Base-by-base conservation (phyloP, 23 tunicate species). In the Halocynthia roretzi region DNA sequence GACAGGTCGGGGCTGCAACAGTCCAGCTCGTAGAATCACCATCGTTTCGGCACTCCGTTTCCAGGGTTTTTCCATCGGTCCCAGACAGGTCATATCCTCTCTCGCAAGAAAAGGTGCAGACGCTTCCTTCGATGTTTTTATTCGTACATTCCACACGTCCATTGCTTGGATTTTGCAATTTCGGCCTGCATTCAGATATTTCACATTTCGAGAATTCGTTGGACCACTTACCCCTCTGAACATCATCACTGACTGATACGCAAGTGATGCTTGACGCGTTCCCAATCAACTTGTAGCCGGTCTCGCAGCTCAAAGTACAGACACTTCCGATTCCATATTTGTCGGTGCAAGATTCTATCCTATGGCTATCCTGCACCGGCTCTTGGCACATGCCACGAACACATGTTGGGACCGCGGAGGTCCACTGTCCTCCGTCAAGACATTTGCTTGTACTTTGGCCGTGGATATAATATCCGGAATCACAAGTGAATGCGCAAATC, bases 71-170 rank as follows among this genome's bases (percentile, higher is more conserved):
- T 7, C 50, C 20, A 8, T 51, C 80, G 21, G 54, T 52, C 22
- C 75, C 81, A 67, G 58, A 68, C 61, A 83, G 12, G 10, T 67
- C 52, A 68, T 75, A 83, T 54, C 87, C 87, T 40, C 10, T 70
- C 6, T 76, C 7, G 7, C 87, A 83, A 10, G 76, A 54, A 68
- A 76, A 83, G 7, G 67, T 76, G 68, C 87, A 83, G n/a, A 65
- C 62, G 76, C 87, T 83, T 8, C 82, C 82, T 7, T 61, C 23
- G 7, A 76, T 21, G 67, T 83, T 80, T 44, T 52, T 53, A 74
- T 76, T 76, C 8, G 68, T 76, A 68, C 87, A 83, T 6, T 8
- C 19, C 54, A 65, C 67, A n/a, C 50, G 61, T 15, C 87, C 87
- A 54, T 77, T 54, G 12, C 22, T 44, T 6, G 87, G 87, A 8